Evolutionary conservation across 35 echinoderm and acorn worm genomes (phyloP).

Genomic region (Anneissia japonica): DNA sequence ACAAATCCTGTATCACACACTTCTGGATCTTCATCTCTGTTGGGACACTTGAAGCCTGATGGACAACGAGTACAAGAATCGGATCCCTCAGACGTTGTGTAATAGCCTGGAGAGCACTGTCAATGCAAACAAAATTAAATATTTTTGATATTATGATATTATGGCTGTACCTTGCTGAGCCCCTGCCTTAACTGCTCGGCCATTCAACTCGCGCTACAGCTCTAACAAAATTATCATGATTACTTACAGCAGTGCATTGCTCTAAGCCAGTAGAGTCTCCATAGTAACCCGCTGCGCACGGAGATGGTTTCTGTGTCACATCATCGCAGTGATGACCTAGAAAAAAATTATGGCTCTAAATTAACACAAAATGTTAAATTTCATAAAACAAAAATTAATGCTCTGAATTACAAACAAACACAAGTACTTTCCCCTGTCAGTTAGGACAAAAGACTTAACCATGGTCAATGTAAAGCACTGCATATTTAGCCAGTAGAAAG

Average conservation of each 20-base stretch:
- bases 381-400: no score
- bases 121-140: conserved; percentile 1
- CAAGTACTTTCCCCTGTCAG: no score
- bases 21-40: conserved; percentile 51
- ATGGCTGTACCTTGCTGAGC: no score
- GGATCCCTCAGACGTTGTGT: conserved; percentile 40
- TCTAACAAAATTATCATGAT: neutral
- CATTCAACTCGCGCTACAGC: no score
- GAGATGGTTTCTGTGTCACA: conserved; percentile 25
- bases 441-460: no score
- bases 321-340: conserved; percentile 67
- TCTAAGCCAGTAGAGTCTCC: conserved; percentile 40
- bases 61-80: conserved; percentile 72
- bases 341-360: no score
- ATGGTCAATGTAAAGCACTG: no score
- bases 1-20: conserved; percentile 76
- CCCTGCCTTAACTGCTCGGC: no score
- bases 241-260: conserved; percentile 65
- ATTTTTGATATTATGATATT: no score
- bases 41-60: conserved; percentile 59
- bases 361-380: no score
- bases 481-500: no score
- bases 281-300: conserved; percentile 72
- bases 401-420: no score
- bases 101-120: conserved; percentile 77